phyloP scores from a whole-genome alignment of 2,113 vertebrate genomes.

The Lepisosteus oculatus region DNA sequence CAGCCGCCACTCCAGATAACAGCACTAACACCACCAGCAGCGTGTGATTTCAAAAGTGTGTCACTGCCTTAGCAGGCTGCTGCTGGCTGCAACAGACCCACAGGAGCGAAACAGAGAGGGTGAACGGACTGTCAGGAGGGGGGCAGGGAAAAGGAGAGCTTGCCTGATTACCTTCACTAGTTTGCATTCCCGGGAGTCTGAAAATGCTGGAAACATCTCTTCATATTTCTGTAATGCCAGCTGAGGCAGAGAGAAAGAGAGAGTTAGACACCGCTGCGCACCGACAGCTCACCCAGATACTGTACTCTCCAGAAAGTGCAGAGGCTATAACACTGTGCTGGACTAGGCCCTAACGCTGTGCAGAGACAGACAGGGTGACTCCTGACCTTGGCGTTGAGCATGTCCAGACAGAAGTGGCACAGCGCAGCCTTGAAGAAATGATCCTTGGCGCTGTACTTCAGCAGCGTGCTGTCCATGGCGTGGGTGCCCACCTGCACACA shows the following conservation, averaged over 20 bases:
- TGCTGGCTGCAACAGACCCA: neutral
- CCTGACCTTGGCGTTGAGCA: conserved; percentile 85
- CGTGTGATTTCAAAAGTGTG: no score
- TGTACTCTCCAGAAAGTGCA: neutral
- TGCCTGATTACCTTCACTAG: conserved; percentile 72
- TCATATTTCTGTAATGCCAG: conserved; percentile 86
- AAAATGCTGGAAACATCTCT: conserved; percentile 89
- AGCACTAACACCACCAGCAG: neutral
- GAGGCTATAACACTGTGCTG: no score
- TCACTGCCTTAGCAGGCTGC: no score
- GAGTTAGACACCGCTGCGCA: neutral
- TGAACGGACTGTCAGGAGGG: neutral
- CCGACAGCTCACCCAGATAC: neutral
- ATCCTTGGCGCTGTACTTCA: conserved; percentile 92
- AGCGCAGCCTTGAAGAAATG: conserved; percentile 91
- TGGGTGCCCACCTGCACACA: conserved; percentile 68
- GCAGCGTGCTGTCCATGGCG: conserved; percentile 87
- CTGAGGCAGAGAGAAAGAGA: conserved; percentile 45
- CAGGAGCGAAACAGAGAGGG: conserved; percentile 1
- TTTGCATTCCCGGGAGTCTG: conserved; percentile 85
- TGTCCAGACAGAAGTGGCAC: conserved; percentile 91
- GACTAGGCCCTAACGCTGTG: no score
- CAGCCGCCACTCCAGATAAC: no score
- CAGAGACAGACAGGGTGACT: neutral
- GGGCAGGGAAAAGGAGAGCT: conserved; percentile 3